Evolutionary conservation across 2,797 vertebrate genomes (phyloP).

Genomic region (Pangasius macronema): DNA sequence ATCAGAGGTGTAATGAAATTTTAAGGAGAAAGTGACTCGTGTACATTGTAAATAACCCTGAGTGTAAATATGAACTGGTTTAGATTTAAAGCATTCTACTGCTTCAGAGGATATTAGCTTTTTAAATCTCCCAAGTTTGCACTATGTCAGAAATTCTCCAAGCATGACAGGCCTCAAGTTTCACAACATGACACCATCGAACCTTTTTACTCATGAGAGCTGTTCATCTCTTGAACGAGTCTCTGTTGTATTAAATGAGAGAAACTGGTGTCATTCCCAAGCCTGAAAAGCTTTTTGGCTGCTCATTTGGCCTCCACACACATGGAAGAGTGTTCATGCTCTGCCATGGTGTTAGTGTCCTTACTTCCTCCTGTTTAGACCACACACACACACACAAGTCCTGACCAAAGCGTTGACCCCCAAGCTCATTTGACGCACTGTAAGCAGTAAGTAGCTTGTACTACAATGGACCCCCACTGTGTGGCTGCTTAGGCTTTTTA

Average conservation of each 20-base stretch:
- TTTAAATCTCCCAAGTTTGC: background rate
- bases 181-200: background rate
- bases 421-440: constrained; percentile 40
- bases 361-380: constrained; percentile 21
- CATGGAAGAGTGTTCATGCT: constrained; percentile 32
- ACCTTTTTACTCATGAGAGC: background rate
- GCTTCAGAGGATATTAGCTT: background rate
- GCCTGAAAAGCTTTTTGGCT: background rate
- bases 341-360: background rate
- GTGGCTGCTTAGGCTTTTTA: background rate
- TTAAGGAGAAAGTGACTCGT: background rate
- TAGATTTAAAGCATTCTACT: background rate
- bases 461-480: constrained; percentile 38
- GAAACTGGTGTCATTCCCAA: constrained; percentile 7
- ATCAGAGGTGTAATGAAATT: background rate
- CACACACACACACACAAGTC: background rate
- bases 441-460: constrained; percentile 16
- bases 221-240: background rate
- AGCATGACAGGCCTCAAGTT: background rate
- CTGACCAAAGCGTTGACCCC: constrained; percentile 33
- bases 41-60: background rate
- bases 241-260: constrained; percentile 2
- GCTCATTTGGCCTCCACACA: constrained; percentile 27
- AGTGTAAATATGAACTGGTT: background rate
- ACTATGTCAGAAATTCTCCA: background rate